Percentiles rank a stretch among this genome's conserved stretches.
Conservation (phyloP, 2,888 invertebrate genomes). For the Pammene fasciana region DNA sequence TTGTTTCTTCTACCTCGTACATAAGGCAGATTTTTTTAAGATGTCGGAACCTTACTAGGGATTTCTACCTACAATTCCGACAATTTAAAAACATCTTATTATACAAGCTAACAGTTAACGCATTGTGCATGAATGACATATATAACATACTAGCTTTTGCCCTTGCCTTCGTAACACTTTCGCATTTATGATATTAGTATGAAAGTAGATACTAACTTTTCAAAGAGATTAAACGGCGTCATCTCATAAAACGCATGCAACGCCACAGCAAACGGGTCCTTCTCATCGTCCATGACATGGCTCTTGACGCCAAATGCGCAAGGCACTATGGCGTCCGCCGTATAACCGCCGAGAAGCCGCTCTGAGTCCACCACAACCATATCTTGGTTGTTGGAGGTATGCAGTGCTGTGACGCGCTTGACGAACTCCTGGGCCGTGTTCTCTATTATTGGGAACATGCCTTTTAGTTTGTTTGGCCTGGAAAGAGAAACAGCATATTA, state of each 20-base stretch:
- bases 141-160: too few relatives aligned
- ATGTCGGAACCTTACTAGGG: too few relatives aligned
- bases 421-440: conserved; percentile 72
- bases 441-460: conserved; percentile 76
- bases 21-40: too few relatives aligned
- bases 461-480: conserved; percentile 76
- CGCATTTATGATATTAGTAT: too few relatives aligned
- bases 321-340: conserved; percentile 78
- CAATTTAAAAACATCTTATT: too few relatives aligned
- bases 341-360: conserved; percentile 73
- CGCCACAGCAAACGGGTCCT: conserved; percentile 75
- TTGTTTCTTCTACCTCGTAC: too few relatives aligned
- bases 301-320: conserved; percentile 78
- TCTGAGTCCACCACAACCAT: conserved; percentile 63
- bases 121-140: too few relatives aligned
- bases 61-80: too few relatives aligned
- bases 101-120: too few relatives aligned
- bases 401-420: conserved; percentile 55
- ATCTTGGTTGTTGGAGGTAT: conserved; percentile 34
- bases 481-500: conserved; percentile 44
- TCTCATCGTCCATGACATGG: conserved; percentile 71
- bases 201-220: too few relatives aligned
- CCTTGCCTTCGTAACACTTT: too few relatives aligned
- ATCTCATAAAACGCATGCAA: conserved; percentile 76
- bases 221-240: conserved; percentile 70